These are phyloP conservation scores for Bungarus multicinctus DNA, from an alignment of 2,113 vertebrate genomes.

Conservation along the genomic window DNA sequence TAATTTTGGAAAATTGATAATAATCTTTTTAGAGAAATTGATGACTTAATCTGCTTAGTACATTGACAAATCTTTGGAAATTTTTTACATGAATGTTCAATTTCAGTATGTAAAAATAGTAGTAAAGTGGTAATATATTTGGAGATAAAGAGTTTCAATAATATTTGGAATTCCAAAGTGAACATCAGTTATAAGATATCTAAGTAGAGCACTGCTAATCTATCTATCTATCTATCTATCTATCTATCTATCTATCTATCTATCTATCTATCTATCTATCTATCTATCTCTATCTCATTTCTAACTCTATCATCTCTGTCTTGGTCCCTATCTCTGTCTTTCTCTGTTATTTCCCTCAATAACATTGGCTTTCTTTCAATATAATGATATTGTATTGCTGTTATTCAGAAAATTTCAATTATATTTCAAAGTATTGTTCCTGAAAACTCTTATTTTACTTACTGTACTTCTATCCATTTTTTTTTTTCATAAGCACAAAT, in stretches of 20 bases:
- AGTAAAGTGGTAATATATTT: neutral
- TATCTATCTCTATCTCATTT: neutral
- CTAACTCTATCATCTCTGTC: neutral
- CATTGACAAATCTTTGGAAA: neutral
- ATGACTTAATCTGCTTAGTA: neutral
- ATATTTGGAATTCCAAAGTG: neutral
- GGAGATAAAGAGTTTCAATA: neutral
- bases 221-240: neutral
- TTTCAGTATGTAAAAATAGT: rapidly evolving
- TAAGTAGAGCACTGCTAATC: neutral
- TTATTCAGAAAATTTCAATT: neutral
- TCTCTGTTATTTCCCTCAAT: neutral
- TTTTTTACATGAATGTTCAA: neutral
- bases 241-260: neutral
- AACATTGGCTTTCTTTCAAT: neutral
- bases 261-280: neutral
- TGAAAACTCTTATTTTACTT: neutral
- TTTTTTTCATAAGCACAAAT: neutral
- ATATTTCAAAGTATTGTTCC: neutral
- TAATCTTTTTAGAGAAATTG: neutral
- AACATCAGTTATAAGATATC: neutral
- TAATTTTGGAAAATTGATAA: neutral
- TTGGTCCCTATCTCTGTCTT: neutral
- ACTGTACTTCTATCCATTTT: neutral
- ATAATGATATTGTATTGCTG: neutral